phyloP scores from a whole-genome alignment of 1,140 invertebrate species.

The Platorchestia sp. region DNA sequence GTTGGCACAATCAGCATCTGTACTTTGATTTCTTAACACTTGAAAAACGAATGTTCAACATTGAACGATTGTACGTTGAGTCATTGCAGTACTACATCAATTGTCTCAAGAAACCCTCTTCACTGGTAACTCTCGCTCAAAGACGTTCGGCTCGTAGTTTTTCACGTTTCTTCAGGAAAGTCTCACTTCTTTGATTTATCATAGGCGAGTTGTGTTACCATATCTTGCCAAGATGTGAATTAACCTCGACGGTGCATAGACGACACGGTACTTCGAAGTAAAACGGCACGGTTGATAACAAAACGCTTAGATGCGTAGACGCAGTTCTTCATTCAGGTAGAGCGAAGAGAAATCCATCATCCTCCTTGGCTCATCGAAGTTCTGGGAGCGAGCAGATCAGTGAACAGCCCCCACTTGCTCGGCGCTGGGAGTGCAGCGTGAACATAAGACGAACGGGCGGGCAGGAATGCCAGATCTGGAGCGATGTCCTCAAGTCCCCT shows the following conservation, averaged over 20 bases:
- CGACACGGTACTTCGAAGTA: neutral
- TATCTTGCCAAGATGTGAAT: neutral
- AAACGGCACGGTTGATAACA: neutral
- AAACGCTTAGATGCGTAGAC: neutral
- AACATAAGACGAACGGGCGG: neutral
- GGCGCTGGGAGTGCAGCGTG: neutral
- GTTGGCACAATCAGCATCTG: neutral
- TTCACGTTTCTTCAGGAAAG: neutral
- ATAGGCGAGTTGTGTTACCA: neutral
- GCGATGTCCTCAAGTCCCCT: neutral
- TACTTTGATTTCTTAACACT: neutral
- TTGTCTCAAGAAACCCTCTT: neutral
- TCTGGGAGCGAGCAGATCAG: constrained; percentile 17
- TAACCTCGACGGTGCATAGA: neutral
- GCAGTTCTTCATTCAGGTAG: neutral
- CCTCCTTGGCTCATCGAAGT: constrained; percentile 49
- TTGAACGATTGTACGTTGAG: neutral
- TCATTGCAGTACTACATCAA: neutral
- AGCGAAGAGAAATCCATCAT: constrained; percentile 8
- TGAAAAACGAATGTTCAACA: neutral
- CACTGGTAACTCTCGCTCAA: neutral
- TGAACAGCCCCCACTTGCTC: neutral
- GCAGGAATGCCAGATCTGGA: neutral
- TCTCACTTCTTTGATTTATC: neutral
- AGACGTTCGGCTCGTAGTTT: neutral